Conservation (phyloP, 2,797 vertebrate genomes). For the Rhinoraja longicauda region DNA sequence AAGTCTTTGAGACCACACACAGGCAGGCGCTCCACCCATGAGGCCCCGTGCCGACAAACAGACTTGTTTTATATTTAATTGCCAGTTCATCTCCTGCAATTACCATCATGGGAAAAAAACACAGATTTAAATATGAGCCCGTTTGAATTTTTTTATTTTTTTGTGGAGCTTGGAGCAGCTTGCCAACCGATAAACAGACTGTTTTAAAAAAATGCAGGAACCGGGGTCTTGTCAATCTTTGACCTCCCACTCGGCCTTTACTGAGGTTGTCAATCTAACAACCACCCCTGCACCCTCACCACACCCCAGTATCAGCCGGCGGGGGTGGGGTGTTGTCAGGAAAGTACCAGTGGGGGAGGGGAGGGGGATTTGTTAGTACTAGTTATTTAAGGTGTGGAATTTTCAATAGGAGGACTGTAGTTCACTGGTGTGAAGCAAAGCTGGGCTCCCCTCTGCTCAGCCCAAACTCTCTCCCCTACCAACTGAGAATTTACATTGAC, state of each 20-base stretch:
- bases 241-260: background rate
- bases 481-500: background rate
- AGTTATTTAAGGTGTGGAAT: no score
- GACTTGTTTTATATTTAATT: background rate
- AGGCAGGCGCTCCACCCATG: background rate
- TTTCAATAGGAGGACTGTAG: background rate
- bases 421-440: background rate
- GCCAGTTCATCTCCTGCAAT: conserved; percentile 25
- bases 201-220: background rate
- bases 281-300: background rate
- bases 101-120: background rate
- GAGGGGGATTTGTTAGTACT: no score
- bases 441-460: background rate
- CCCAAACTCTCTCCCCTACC: no score
- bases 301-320: no score
- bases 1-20: conserved; percentile 23
- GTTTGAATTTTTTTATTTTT: background rate
- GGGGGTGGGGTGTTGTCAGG: background rate
- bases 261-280: background rate
- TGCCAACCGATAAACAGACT: background rate
- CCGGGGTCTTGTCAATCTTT: background rate
- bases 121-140: background rate
- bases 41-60: background rate
- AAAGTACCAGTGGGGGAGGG: background rate
- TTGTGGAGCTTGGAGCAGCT: background rate